These are phyloP conservation scores for Platycheirus rosarum DNA, from an alignment of 2,888 invertebrate genomes.

Conservation along the genomic window DNA sequence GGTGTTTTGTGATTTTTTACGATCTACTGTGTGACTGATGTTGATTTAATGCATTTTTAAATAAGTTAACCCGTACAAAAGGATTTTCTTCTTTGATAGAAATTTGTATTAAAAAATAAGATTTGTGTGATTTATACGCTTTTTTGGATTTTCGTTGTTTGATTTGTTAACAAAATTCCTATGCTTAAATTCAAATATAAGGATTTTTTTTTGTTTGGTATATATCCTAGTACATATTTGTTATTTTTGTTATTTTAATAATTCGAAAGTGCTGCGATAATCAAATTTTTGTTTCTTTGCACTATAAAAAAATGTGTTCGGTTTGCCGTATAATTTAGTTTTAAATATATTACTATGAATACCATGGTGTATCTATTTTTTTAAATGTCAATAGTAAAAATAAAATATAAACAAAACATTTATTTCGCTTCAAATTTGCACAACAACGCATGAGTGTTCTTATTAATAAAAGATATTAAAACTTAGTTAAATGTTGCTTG, in stretches of 20 bases:
- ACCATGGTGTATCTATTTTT: not conserved
- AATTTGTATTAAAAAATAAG: too few relatives aligned
- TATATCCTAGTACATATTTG: too few relatives aligned
- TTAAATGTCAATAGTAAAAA: conserved; percentile 6
- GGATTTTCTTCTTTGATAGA: too few relatives aligned
- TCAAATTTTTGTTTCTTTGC: not conserved
- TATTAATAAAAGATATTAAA: not conserved
- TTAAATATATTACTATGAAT: not conserved
- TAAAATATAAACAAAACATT: conserved; percentile 18
- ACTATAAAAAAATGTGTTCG: not conserved
- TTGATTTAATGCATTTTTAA: too few relatives aligned
- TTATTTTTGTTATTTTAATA: conserved; percentile 12
- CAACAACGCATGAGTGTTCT: conserved; percentile 47
- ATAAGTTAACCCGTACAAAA: too few relatives aligned
- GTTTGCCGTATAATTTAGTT: not conserved
- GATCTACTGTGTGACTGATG: too few relatives aligned
- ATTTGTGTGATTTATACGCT: too few relatives aligned
- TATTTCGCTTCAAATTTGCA: conserved; percentile 57
- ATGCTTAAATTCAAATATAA: too few relatives aligned
- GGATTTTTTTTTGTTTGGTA: too few relatives aligned
- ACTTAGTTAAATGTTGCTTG: conserved; percentile 40
- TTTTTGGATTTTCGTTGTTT: too few relatives aligned
- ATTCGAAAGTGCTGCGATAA: conserved; percentile 26
- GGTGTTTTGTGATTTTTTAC: too few relatives aligned
- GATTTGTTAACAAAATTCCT: too few relatives aligned